These are phyloP conservation scores for Carassius carassius DNA, from an alignment of 2,113 vertebrate genomes.

Conservation along the genomic window DNA sequence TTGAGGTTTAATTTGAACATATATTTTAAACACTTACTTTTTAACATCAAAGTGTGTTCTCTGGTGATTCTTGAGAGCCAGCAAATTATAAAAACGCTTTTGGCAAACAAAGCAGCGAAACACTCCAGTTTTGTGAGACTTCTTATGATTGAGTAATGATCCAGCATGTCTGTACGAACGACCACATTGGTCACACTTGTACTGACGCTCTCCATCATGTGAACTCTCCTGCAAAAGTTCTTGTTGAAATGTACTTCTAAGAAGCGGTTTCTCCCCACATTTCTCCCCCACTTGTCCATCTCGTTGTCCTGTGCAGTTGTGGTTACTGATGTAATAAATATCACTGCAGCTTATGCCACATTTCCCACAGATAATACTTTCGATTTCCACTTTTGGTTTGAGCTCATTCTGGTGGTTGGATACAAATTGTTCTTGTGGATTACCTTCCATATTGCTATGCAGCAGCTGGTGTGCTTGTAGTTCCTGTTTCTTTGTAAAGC, in stretches of 20 bases:
- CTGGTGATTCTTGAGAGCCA: slow-evolving; percentile 88
- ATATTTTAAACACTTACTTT: slow-evolving; percentile 68
- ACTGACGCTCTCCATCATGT: slow-evolving; percentile 66
- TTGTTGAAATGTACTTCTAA: slow-evolving; percentile 18
- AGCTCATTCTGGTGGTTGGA: slow-evolving; percentile 6
- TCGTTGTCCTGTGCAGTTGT: slow-evolving; percentile 62
- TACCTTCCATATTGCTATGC: slow-evolving; percentile 60
- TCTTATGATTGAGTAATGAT: slow-evolving; percentile 85
- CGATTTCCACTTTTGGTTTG: slow-evolving; percentile 64
- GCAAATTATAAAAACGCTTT: slow-evolving; percentile 88
- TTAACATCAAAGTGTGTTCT: slow-evolving; percentile 88
- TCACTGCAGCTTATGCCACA: slow-evolving; percentile 71
- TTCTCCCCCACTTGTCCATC: slow-evolving; percentile 40
- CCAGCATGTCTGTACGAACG: slow-evolving; percentile 87
- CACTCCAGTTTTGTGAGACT: slow-evolving; percentile 63
- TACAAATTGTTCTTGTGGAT: slow-evolving; percentile 30
- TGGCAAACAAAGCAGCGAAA: slow-evolving; percentile 87
- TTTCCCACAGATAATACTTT: slow-evolving; percentile 71
- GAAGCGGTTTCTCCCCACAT: slow-evolving; percentile 54
- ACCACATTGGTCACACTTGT: slow-evolving; percentile 84
- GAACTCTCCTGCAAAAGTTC: slow-evolving; percentile 43
- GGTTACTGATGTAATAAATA: slow-evolving; percentile 67
- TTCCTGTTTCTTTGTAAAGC: slow-evolving; percentile 71
- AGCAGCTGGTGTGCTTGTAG: slow-evolving; percentile 67
- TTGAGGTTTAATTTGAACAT: neutral